Percentiles rank a stretch among this genome's conserved stretches.
Evolutionary conservation across 2,888 invertebrate species (phyloP).

Genomic region (Macaria notata): DNA sequence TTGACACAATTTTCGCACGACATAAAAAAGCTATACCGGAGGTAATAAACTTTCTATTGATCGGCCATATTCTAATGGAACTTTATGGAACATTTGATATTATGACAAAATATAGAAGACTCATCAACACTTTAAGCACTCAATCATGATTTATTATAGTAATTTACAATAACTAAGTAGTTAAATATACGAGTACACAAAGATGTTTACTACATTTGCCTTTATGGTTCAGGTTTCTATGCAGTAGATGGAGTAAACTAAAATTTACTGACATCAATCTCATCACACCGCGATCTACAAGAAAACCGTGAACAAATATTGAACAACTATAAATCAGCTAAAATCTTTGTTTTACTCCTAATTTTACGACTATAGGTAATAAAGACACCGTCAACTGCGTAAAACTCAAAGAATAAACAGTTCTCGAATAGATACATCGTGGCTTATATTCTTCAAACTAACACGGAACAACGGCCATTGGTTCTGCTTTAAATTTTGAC

Average conservation of each 20-base stretch:
- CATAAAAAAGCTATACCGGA: conserved; percentile 55
- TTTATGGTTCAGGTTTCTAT: too few species aligned
- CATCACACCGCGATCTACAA: conserved; percentile 43
- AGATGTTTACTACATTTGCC: too few species aligned
- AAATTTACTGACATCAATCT: background rate
- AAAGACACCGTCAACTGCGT: conserved; percentile 77
- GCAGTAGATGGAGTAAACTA: too few species aligned
- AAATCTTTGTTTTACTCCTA: conserved; percentile 68
- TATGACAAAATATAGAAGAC: conserved; percentile 50
- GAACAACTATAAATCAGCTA: conserved; percentile 67
- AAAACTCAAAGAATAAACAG: conserved; percentile 69
- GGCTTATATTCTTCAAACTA: conserved; percentile 64
- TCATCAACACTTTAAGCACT: conserved; percentile 38
- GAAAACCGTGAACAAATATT: conserved; percentile 77
- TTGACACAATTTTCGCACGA: conserved; percentile 48
- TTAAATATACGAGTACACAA: too few species aligned
- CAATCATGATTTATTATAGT: conserved; percentile 42
- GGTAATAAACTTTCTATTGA: conserved; percentile 67
- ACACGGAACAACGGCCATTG: conserved; percentile 55
- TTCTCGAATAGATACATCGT: conserved; percentile 48
- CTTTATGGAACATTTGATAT: conserved; percentile 42
- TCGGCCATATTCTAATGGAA: conserved; percentile 43
- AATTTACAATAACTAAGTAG: conserved; percentile 19
- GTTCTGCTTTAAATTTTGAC: conserved; percentile 60
- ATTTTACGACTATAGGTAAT: conserved; percentile 72